Base-by-base conservation (phyloP, 1,140 invertebrate genomes). In the Diachasma alloeum region DNA sequence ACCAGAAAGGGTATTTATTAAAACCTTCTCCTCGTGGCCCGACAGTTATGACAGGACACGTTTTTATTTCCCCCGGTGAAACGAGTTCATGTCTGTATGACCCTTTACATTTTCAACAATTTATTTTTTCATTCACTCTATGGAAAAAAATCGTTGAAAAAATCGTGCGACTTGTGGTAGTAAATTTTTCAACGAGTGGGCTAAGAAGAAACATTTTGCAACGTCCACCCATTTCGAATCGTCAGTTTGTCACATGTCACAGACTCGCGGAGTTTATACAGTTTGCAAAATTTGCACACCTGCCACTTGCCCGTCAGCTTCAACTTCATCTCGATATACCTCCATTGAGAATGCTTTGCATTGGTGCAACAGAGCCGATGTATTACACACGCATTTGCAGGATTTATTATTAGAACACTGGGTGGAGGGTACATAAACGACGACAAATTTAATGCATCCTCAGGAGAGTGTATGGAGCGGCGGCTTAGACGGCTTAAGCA, bases 171-270 rank as follows among this genome's bases (percentile, higher is more conserved):
- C 9, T 22, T 59, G 24, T 19, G 53, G 53, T 15, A 22, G 11
- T 22, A 31, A 31, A 22, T 31, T 36, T 66, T 36, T 66, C 13
- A 3, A 15, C 15, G 15, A 6, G 26, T 8, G 53, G 22, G 17
- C 2, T 13, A 68, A 68, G 66, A 19, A 15, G 3, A 68, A 68
- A n/a, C 36, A 68, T 37, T 74, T 79, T 68, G 78, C 68, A 37
- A 76, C 59, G 83, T 83, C 84, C 84, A 84, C 85, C 85, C 84
- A 84, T 87, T 83, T 76, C 74, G 81, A 82, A 86, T 87, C 82
- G 80, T 77, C 67, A 81, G 81, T 86, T 86, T 86, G 81, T 86
- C 84, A 86, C 63, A 48, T 75, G 85, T 84, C 84, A 81, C 22
- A 48, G 26, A 11, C 72, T 6, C 69, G 56, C 26, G 37, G 42